These are phyloP conservation scores for Strigamia crassipes DNA, from an alignment of 2,888 invertebrate species.

Conservation along the genomic window DNA sequence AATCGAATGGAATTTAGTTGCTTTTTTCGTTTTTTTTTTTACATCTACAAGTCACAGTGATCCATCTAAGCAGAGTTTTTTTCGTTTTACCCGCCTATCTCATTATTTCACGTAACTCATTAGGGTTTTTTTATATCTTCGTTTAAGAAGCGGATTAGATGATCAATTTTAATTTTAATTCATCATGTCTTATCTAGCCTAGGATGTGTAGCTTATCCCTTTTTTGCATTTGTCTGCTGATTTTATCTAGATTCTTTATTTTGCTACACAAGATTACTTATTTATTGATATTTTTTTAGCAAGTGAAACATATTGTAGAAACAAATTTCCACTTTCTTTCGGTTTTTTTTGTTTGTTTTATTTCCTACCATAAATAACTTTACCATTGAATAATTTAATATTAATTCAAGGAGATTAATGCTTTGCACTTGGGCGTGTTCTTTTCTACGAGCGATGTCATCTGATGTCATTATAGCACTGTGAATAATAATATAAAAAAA, in stretches of 20 bases:
- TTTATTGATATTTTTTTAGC: constrained; percentile 15
- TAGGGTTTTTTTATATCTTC: not conserved
- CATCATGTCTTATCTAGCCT: not conserved
- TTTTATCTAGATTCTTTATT: not conserved
- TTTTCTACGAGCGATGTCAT: constrained; percentile 37
- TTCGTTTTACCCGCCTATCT: not conserved
- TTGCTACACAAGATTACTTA: too few species aligned
- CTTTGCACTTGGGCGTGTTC: constrained; percentile 26
- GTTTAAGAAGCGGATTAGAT: not conserved
- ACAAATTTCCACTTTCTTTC: not conserved
- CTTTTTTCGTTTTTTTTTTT: not conserved
- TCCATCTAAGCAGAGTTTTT: not conserved
- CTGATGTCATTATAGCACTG: not conserved
- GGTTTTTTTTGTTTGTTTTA: not conserved
- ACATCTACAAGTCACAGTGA: not conserved
- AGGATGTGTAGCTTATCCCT: not conserved
- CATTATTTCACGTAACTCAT: not conserved
- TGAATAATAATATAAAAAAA: not conserved
- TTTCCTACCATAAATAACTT: constrained; percentile 26
- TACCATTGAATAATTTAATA: constrained; percentile 34
- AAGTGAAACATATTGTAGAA: not conserved
- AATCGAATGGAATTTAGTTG: not conserved
- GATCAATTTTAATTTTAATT: constrained; percentile 20
- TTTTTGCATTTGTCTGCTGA: not conserved
- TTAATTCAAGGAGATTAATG: constrained; percentile 42